Percentiles rank a stretch among this genome's conserved stretches.
Evolutionary conservation across 1,140 invertebrate species (phyloP).

Genomic region (Anoplophora glabripennis): DNA sequence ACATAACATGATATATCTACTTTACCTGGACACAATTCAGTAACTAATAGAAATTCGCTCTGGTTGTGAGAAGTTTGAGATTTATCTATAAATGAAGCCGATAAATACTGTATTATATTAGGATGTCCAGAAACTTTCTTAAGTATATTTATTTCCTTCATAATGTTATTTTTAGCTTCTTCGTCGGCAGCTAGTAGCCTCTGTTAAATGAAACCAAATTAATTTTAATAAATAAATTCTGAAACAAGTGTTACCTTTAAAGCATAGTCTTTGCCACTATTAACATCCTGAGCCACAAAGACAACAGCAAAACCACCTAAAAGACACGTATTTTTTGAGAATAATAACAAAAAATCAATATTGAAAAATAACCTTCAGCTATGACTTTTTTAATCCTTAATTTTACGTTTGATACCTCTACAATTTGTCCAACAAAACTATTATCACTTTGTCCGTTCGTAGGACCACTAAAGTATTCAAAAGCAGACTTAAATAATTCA

Average conservation of each 20-base stretch:
- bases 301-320: conserved; percentile 93
- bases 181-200: conserved; percentile 76
- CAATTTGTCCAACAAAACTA: conserved; percentile 86
- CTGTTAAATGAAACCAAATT: conserved; percentile 48
- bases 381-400: conserved; percentile 87
- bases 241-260: conserved; percentile 62
- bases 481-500: conserved; percentile 83
- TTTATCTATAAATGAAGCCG: conserved; percentile 71
- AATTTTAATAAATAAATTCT: conserved; percentile 2
- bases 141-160: conserved; percentile 75
- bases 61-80: conserved; percentile 62
- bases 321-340: conserved; percentile 42
- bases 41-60: conserved; percentile 44
- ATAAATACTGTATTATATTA: conserved; percentile 78
- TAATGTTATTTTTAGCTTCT: conserved; percentile 70
- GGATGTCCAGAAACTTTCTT: conserved; percentile 76
- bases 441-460: conserved; percentile 64
- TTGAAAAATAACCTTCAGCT: conserved; percentile 75
- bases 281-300: conserved; percentile 86
- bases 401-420: conserved; percentile 87
- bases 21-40: conserved; percentile 44
- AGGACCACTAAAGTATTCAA: conserved; percentile 75
- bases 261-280: conserved; percentile 85
- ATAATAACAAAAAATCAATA: conserved; percentile 36
- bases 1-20: neutral